Base-by-base conservation (phyloP, 2,888 invertebrate genomes). In the Thecophora atra region DNA sequence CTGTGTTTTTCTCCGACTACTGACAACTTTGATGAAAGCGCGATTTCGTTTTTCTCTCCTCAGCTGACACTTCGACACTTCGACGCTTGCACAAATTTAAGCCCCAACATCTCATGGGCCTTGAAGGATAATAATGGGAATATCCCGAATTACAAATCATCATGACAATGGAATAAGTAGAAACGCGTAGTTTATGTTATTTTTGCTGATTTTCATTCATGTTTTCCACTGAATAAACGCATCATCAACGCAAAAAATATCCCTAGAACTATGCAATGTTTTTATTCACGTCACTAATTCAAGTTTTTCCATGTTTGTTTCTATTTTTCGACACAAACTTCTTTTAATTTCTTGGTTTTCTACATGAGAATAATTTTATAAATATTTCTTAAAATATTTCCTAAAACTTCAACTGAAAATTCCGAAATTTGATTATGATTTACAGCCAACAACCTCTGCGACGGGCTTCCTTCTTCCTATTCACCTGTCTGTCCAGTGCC, bases 31-130 rank as follows among this genome's bases (percentile, higher is more conserved):
- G 58, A 58, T 56, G 68, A 42, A 30, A 56, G 58, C 42, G 24
- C 42, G 68, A 68, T 68, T 68, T 58, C 56, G 58, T 67, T 67
- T 37, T 44, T 44, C 56, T 44, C 44, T 26, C 26, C 58, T 56
- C 56, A 44, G 21, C 37, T 58, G 47, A 47, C 30, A 17, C 60
- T 60, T 60, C 28, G 24, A 60, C 26, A 24, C 56, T 56, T 56
- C 21, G 26, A 56, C 13, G 60, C 24, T 30, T 30, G 60, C 24
- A 17, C 11, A 17, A 21, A 56, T 56, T 26, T n/a, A 24, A 60
- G 30, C 17, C 24, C 17, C n/a, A 24, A 28, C 17, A 8, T 60
- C 26, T n/a, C 13, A 11, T n/a, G 15, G 13, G 30, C 24, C 24
- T 11, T 60, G 60, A 8, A 37, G 37, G 37, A 37, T n/a, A 28